phyloP scores from a whole-genome alignment of 2,797 vertebrate genomes.

The Bovichtus variegatus region DNA sequence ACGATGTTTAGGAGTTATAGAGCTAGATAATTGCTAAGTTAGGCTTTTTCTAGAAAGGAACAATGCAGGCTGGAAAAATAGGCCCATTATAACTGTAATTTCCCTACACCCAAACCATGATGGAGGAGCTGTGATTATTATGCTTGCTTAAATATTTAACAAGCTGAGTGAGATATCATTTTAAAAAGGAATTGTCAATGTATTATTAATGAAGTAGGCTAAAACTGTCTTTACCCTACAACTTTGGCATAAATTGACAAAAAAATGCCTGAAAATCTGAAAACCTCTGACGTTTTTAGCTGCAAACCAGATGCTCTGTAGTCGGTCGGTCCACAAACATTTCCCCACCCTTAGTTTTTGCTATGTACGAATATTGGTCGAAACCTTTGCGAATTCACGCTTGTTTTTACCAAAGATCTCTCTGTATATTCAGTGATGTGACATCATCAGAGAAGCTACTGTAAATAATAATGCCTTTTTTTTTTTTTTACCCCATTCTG shows the following conservation, averaged over 20 bases:
- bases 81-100: not conserved
- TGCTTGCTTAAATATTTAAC: slow-evolving; percentile 22
- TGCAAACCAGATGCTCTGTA: no score
- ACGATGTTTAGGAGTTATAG: not conserved
- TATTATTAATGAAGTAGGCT: not conserved
- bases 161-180: not conserved
- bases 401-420: not conserved
- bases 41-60: not conserved
- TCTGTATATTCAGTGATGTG: not conserved
- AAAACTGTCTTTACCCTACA: not conserved
- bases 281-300: not conserved
- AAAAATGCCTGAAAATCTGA: not conserved
- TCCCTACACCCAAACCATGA: not conserved
- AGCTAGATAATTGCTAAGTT: slow-evolving; percentile 4
- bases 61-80: slow-evolving; percentile 17
- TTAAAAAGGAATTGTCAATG: not conserved
- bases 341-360: no score
- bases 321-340: no score
- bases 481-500: not conserved
- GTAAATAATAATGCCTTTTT: slow-evolving; percentile 13
- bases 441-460: not conserved
- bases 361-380: no score
- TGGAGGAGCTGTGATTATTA: slow-evolving; percentile 1
- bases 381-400: no score
- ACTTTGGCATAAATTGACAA: not conserved